Conservation (phyloP, 2,888 invertebrate genomes). For the Hydrotaea diabolus region DNA sequence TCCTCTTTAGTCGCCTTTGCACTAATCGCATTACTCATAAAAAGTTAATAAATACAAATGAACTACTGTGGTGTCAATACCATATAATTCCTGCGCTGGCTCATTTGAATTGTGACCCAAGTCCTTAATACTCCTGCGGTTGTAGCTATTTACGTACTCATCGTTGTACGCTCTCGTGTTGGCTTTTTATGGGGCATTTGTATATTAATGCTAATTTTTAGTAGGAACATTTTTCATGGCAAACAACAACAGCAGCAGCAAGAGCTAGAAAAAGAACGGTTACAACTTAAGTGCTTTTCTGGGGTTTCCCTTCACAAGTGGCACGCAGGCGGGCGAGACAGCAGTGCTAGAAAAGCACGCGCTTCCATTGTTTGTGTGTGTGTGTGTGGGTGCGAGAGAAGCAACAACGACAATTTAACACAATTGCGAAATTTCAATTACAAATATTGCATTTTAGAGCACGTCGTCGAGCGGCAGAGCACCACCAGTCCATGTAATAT, state of each 20-base stretch:
- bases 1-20: too few species aligned
- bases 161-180: background rate
- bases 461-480: background rate
- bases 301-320: background rate
- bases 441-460: constrained; percentile 35
- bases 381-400: background rate
- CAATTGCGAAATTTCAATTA: constrained; percentile 34
- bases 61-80: background rate
- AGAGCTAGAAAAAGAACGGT: background rate
- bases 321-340: background rate
- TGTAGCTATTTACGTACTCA: background rate
- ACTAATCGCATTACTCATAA: too few species aligned
- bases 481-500: background rate
- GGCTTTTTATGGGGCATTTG: background rate
- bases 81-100: background rate
- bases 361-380: background rate
- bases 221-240: background rate
- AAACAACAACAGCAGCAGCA: background rate
- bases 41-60: too few species aligned
- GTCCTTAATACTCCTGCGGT: too few species aligned
- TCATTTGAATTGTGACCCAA: background rate
- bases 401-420: background rate
- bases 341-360: background rate
- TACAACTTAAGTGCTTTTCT: constrained; percentile 19
- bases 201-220: constrained; percentile 5